Conservation (phyloP, 1,140 invertebrate species). For the Euwallacea fornicatus region DNA sequence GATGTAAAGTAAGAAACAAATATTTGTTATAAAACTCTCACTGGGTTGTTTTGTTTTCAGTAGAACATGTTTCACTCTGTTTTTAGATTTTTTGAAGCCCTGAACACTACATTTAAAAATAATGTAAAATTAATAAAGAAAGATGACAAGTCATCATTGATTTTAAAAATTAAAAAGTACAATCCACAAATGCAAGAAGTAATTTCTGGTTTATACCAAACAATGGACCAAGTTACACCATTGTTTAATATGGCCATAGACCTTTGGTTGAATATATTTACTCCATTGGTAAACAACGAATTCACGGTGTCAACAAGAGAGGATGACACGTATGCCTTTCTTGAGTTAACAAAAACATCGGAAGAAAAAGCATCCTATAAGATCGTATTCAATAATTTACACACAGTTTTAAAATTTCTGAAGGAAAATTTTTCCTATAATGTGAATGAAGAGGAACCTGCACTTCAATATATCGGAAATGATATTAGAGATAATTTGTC, state of each 20-base stretch:
- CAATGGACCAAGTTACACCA: slow-evolving; percentile 11
- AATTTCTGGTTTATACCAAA: slow-evolving; percentile 37
- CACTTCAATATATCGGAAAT: slow-evolving; percentile 65
- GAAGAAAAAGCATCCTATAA: slow-evolving; percentile 58
- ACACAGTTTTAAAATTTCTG: slow-evolving; percentile 63
- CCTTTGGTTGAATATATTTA: slow-evolving; percentile 58
- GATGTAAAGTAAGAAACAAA: too few relatives aligned
- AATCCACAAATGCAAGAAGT: slow-evolving; percentile 34
- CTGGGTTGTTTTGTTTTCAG: too few relatives aligned
- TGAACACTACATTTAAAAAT: slow-evolving; percentile 52
- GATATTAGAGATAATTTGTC: slow-evolving; percentile 65
- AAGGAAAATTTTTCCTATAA: slow-evolving; percentile 60
- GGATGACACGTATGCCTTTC: slow-evolving; percentile 52
- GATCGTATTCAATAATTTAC: slow-evolving; percentile 64
- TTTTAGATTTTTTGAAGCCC: neutral
- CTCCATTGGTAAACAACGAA: slow-evolving; percentile 59
- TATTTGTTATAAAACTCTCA: too few relatives aligned
- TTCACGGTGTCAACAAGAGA: slow-evolving; percentile 54
- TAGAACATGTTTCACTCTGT: neutral
- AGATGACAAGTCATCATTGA: slow-evolving; percentile 36
- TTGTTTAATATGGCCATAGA: slow-evolving; percentile 56
- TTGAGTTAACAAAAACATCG: slow-evolving; percentile 55
- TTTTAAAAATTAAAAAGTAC: slow-evolving; percentile 38
- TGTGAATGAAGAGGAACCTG: slow-evolving; percentile 56
- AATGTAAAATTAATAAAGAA: slow-evolving; percentile 52